phyloP scores from a whole-genome alignment of 1,140 invertebrate species.

The Rhyzopertha dominica region DNA sequence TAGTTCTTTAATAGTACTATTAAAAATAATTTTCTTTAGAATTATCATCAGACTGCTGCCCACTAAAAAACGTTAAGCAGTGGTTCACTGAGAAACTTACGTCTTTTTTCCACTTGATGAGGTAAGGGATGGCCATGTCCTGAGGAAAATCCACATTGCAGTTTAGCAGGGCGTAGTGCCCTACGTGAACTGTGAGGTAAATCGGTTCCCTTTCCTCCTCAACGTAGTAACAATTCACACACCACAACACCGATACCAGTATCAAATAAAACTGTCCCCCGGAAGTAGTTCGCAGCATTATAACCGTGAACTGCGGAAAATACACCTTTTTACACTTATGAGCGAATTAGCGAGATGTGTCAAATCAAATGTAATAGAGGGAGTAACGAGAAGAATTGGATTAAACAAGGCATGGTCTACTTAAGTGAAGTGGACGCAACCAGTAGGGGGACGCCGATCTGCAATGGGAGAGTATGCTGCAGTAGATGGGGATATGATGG shows the following conservation, averaged over 20 bases:
- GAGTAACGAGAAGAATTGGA: slow-evolving; percentile 29
- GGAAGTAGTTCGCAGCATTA: too few relatives aligned
- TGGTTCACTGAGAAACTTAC: slow-evolving; percentile 68
- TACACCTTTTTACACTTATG: too few relatives aligned
- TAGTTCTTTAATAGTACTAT: too few relatives aligned
- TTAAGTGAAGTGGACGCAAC: too few relatives aligned
- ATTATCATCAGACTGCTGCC: too few relatives aligned
- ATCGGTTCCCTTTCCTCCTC: slow-evolving; percentile 57
- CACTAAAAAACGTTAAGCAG: too few relatives aligned
- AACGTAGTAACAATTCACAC: slow-evolving; percentile 21
- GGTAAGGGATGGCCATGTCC: slow-evolving; percentile 79
- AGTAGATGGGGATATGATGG: too few relatives aligned
- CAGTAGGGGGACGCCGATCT: too few relatives aligned
- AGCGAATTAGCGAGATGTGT: slow-evolving; percentile 10
- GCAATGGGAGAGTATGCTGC: too few relatives aligned
- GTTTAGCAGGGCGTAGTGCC: slow-evolving; percentile 81
- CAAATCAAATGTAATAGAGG: slow-evolving; percentile 30
- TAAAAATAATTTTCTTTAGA: too few relatives aligned
- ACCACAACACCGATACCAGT: slow-evolving; percentile 3
- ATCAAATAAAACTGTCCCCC: slow-evolving; percentile 2
- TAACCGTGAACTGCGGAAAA: too few relatives aligned
- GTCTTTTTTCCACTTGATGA: slow-evolving; percentile 86
- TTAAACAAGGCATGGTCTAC: slow-evolving; percentile 26
- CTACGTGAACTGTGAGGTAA: slow-evolving; percentile 72
- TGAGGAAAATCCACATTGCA: slow-evolving; percentile 89